Evolutionary conservation across 2,888 invertebrate genomes (phyloP).

Genomic region (Altica lythri): DNA sequence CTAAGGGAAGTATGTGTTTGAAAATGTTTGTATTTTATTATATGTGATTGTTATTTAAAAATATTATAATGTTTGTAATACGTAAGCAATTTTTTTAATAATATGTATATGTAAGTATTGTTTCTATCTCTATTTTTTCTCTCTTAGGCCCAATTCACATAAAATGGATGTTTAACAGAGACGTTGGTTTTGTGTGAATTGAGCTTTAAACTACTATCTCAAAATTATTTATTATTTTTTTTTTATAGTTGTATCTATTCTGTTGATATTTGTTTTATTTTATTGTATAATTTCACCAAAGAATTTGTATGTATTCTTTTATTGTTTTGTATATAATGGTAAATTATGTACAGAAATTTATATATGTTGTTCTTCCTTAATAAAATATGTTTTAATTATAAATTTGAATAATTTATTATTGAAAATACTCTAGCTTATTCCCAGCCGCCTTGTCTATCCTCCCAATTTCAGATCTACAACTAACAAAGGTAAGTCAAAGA

Average conservation of each 20-base stretch:
- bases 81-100: constrained; percentile 34
- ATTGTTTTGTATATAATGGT: constrained; percentile 55
- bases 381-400: constrained; percentile 38
- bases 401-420: neutral
- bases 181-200: no score
- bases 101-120: constrained; percentile 7
- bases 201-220: no score
- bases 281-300: constrained; percentile 57
- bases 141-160: no score
- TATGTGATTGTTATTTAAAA: constrained; percentile 34
- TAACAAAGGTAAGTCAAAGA: no score
- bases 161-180: no score
- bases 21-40: constrained; percentile 15
- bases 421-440: no score
- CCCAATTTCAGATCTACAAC: no score
- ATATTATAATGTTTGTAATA: constrained; percentile 50
- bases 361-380: constrained; percentile 57
- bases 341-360: constrained; percentile 59
- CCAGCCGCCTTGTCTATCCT: no score
- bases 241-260: constrained; percentile 38
- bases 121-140: neutral
- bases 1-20: no score
- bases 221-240: constrained; percentile 40
- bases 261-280: constrained; percentile 44
- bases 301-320: constrained; percentile 52